A percentile compares a stretch with the other conserved stretches of the same genome.
Evolutionary conservation across 2,888 invertebrate species (phyloP).

Genomic region (Caenorhabditis macrosperma): DNA sequence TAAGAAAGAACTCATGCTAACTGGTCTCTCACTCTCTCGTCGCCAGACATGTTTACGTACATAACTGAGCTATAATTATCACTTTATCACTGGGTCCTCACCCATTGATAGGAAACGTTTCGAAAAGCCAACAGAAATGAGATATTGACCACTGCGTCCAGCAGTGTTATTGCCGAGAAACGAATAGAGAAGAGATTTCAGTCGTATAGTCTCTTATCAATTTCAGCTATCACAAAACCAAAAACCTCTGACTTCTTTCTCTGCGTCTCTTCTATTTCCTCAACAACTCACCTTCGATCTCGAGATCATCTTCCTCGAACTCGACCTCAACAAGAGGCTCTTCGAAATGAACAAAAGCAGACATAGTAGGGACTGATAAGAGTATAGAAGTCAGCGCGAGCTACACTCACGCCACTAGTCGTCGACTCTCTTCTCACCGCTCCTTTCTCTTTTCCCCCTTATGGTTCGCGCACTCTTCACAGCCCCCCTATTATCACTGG

Average conservation of each 20-base stretch:
- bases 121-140: not conserved
- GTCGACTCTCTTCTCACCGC: not conserved
- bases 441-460: not conserved
- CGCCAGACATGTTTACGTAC: too few relatives aligned
- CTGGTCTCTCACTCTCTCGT: too few relatives aligned
- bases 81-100: too few relatives aligned
- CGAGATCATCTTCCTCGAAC: not conserved
- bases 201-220: not conserved
- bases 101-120: too few relatives aligned
- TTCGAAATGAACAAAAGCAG: not conserved
- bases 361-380: not conserved
- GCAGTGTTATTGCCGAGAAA: not conserved
- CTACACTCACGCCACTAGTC: not conserved
- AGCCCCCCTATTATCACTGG: not conserved
- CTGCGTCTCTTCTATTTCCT: too few relatives aligned
- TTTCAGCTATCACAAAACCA: not conserved
- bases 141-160: not conserved
- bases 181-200: not conserved
- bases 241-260: too few relatives aligned
- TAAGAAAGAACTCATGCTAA: too few relatives aligned
- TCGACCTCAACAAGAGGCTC: too few relatives aligned
- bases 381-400: not conserved
- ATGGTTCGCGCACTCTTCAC: conserved; percentile 4
- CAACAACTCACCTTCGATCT: too few relatives aligned
- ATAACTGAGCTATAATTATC: too few relatives aligned